Evolutionary conservation across 1,140 invertebrate species (phyloP), one percentile per base, ranked within the genome.

Genomic region (Sycophila sp.): DNA sequence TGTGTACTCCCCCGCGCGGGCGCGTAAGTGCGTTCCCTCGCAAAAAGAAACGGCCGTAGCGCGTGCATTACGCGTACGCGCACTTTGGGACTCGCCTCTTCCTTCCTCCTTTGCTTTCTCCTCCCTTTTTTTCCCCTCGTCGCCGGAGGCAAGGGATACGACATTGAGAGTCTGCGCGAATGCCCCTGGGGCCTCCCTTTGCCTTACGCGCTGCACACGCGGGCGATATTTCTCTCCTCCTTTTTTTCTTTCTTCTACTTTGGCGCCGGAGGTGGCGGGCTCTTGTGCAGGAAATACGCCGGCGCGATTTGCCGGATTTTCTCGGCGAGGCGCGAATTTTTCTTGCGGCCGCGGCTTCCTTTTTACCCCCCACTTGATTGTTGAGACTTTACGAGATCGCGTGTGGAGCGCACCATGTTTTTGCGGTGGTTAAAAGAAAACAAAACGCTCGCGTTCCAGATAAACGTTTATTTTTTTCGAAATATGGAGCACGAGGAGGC

Each of bases 131-230:
- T 36, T n/a, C n/a, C n/a, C n/a, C n/a, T n/a, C n/a, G n/a, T n/a
- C n/a, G n/a, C n/a, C n/a, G n/a, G n/a, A n/a, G n/a, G n/a, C n/a
- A n/a, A n/a, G n/a, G n/a, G n/a, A n/a, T n/a, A n/a, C n/a, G 51
- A 55, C 51, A 55, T 55, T 55, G 51, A 55, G 51, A 55, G 51
- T 55, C 30, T 55, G 11, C 49, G 49, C 40, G 59, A 62, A 28
- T 62, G 42, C 42, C 40, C 17, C 15, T 17, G 60, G 60, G 42
- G 36, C 49, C 49, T 30, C 17, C 19, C 60, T 63, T 17, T 32
- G 45, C 17, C 4, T 47, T 17, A 4, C 22, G 19, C 28, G 17
- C 0, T 26, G 28, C 42, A 24, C 19, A 8, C 2, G 8, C 13
- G 19, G 7, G 5, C 13, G 42, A 4, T 7, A 17, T n/a, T n/a